Percentiles rank a stretch among this genome's conserved stretches.
Conservation (phyloP, 1,140 invertebrate species). For the Vollenhovia emeryi region DNA sequence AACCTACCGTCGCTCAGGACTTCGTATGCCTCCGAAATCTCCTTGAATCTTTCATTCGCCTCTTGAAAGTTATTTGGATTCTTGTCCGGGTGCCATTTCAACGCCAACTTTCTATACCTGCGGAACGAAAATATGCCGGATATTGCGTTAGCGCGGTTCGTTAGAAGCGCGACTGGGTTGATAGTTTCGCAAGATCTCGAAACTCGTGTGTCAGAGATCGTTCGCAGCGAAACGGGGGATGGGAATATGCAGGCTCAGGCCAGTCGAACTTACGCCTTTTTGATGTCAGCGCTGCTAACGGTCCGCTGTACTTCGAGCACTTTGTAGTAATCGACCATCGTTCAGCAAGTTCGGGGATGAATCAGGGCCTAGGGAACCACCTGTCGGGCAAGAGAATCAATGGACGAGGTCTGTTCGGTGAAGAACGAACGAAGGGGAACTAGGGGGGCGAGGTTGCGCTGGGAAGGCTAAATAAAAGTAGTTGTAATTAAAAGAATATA, state of each 20-base stretch:
- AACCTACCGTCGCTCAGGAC: slow-evolving; percentile 97
- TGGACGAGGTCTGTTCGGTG: no score
- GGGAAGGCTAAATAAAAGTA: no score
- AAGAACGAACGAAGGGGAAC: no score
- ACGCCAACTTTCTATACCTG: slow-evolving; percentile 98
- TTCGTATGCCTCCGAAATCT: slow-evolving; percentile 99
- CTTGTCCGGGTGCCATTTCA: slow-evolving; percentile 99
- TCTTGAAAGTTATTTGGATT: slow-evolving; percentile 98
- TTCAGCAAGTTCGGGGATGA: slow-evolving; percentile 72
- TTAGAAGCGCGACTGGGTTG: background rate
- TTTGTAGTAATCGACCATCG: slow-evolving; percentile 97
- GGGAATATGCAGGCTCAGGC: background rate
- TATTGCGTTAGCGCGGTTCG: background rate
- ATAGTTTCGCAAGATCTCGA: slow-evolving; percentile 17
- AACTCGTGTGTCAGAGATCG: background rate
- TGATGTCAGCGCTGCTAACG: slow-evolving; percentile 94
- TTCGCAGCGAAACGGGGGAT: background rate
- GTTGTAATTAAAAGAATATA: no score
- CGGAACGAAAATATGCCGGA: slow-evolving; percentile 70
- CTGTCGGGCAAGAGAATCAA: slow-evolving; percentile 72
- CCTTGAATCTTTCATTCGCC: slow-evolving; percentile 98
- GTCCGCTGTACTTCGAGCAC: slow-evolving; percentile 93
- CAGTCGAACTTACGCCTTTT: slow-evolving; percentile 95
- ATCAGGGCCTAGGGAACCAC: slow-evolving; percentile 80
- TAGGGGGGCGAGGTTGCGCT: no score